phyloP scores from a whole-genome alignment of 2,888 invertebrate genomes.

The Silvanus unidentatus region DNA sequence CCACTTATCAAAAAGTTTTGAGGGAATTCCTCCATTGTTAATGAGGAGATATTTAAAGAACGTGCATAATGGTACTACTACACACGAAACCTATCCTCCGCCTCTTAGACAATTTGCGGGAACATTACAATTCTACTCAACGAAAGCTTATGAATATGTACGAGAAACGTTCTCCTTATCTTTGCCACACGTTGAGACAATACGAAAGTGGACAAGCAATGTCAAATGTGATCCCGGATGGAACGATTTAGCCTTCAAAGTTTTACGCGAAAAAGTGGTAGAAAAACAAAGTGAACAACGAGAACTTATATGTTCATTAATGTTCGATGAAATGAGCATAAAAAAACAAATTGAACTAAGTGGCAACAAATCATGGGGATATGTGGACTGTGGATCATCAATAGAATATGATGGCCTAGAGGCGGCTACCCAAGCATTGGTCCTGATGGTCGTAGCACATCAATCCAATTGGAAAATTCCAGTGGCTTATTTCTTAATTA shows the following conservation, averaged over 20 bases:
- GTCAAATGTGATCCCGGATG: conserved; percentile 8
- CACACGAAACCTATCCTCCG: conserved; percentile 6
- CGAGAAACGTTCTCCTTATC: conserved; percentile 8
- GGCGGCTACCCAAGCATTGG: conserved; percentile 22
- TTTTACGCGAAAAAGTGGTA: conserved; percentile 9
- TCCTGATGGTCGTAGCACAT: conserved; percentile 22
- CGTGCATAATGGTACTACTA: conserved; percentile 1
- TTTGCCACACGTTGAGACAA: conserved; percentile 9
- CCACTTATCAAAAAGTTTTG: neutral
- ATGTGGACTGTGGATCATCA: conserved; percentile 14
- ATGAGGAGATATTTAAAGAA: conserved; percentile 10
- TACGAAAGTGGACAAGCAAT: conserved; percentile 11
- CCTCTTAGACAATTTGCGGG: conserved; percentile 12
- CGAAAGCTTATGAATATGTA: conserved; percentile 16
- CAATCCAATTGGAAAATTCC: conserved; percentile 23
- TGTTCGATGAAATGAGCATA: conserved; percentile 22
- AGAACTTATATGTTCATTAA: conserved; percentile 14
- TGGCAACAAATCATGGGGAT: conserved; percentile 17
- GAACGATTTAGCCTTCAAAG: conserved; percentile 3
- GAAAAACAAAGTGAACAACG: neutral
- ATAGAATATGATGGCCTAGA: conserved; percentile 10
- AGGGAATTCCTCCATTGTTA: conserved; percentile 5
- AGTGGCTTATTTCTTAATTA: conserved; percentile 23
- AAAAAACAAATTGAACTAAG: conserved; percentile 22
- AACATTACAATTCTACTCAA: conserved; percentile 14